Evolutionary conservation across 2,888 invertebrate species (phyloP).

Genomic region (Drosophila seclusa): DNA sequence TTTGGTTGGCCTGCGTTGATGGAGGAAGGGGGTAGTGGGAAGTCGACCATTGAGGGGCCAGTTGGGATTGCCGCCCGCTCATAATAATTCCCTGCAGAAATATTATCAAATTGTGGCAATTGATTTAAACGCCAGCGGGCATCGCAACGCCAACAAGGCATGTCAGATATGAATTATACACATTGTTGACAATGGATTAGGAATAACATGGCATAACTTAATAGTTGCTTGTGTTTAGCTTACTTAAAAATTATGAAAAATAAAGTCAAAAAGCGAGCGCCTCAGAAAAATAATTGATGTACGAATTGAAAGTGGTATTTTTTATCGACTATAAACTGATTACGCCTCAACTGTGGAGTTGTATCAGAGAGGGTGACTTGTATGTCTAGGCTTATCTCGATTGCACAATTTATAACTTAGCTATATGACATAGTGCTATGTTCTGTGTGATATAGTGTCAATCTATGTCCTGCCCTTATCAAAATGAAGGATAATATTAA

Average conservation of each 20-base stretch:
- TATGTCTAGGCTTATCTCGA: not conserved
- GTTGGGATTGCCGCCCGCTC: constrained; percentile 42
- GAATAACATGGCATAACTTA: not conserved
- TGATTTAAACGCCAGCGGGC: constrained; percentile 74
- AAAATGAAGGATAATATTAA: not conserved
- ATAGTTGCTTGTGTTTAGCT: not conserved
- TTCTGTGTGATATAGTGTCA: not conserved
- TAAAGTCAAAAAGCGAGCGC: too few relatives aligned
- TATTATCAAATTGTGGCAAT: constrained; percentile 82
- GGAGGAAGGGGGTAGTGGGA: not conserved
- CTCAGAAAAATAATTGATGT: not conserved
- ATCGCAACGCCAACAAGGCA: constrained; percentile 36
- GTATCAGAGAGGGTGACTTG: not conserved
- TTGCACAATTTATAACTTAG: not conserved
- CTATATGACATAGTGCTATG: not conserved
- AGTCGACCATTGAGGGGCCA: not conserved
- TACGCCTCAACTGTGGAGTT: not conserved
- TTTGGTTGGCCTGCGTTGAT: constrained; percentile 9
- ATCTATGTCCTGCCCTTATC: not conserved
- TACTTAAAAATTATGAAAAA: not conserved
- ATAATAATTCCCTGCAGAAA: constrained; percentile 82
- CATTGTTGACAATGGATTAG: constrained; percentile 14
- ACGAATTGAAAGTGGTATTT: not conserved
- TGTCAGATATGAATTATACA: constrained; percentile 2
- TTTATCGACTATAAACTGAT: not conserved